phyloP scores from a whole-genome alignment of 2,113 vertebrate genomes.

The Rhagologus leucostigma region DNA sequence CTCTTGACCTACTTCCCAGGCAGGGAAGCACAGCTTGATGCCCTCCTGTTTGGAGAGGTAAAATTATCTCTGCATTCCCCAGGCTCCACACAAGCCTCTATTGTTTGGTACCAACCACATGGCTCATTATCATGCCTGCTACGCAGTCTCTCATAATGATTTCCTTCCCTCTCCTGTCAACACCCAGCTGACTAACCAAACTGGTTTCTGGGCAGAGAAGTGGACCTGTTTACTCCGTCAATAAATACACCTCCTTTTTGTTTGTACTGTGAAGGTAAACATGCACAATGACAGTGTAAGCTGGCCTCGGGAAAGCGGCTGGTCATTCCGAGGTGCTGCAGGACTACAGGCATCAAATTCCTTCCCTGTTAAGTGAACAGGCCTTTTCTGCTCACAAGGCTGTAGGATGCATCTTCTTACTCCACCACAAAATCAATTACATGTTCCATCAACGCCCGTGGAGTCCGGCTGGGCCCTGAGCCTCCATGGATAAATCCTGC shows the following conservation, averaged over 20 bases:
- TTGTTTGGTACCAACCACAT: slow-evolving; percentile 37
- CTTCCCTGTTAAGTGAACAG: neutral
- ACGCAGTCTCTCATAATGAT: slow-evolving; percentile 29
- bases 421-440: neutral
- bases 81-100: neutral
- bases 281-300: neutral
- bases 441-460: neutral
- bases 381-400: neutral
- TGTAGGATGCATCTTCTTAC: neutral
- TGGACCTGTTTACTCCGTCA: slow-evolving; percentile 19
- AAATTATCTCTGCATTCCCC: slow-evolving; percentile 47
- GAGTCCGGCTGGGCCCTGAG: neutral
- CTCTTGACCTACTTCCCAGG: slow-evolving; percentile 68
- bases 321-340: neutral
- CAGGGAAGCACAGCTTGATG: neutral
- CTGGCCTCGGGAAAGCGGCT: neutral
- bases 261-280: slow-evolving; percentile 1
- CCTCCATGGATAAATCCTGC: neutral
- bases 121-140: slow-evolving; percentile 45
- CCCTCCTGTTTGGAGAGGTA: slow-evolving; percentile 51
- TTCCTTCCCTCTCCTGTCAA: slow-evolving; percentile 49
- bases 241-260: neutral
- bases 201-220: slow-evolving; percentile 38
- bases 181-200: slow-evolving; percentile 57
- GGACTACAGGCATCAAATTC: neutral